Evolutionary conservation across 2,888 invertebrate genomes (phyloP), one percentile per base, ranked within the genome.

Genomic region (Hypselothyrea guttata): DNA sequence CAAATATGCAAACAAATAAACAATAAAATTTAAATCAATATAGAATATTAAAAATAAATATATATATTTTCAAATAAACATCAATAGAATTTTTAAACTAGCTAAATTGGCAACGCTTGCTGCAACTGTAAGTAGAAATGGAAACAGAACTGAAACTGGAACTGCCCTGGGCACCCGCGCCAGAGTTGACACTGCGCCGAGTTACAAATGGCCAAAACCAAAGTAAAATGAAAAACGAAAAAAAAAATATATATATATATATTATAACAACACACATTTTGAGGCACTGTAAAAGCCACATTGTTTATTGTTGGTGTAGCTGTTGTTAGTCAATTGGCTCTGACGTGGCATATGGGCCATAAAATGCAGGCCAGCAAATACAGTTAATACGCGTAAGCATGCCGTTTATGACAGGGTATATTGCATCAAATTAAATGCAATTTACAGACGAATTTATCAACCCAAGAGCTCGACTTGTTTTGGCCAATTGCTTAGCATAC

Each of bases 171-270:
- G 71, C 34, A 8, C 22, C n/a, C 12, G 8, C 18, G 18, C 44
- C 33, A 51, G 40, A 69, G 69, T 72, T 72, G 69, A 63, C 62
- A 71, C 69, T 71, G 68, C 42, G 73, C 63, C 63, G 63, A 69
- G 56, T 56, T 68, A 62, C 66, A 47, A 52, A 66, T 57, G 65
- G 60, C 49, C 11, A 22, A 51, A 58, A 49, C 22, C 22, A 22
- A 22, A 22, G 22, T 5, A 22, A 22, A 22, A 22, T 22, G 22
- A 22, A 22, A 22, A 22, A 18, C 28, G 5, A 13, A 9, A 9
- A 35, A 11, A 5, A 46, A 28, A 9, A 35, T 5, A 15, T 5
- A 22, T 5, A 22, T 5, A 22, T 5, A 22, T 5, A 22, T 15
- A 47, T 11, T 11, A 42, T 49, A 55, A 15, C 47, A 51, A 49